Percentiles rank a stretch among this genome's conserved stretches.
Evolutionary conservation across 1,140 invertebrate species (phyloP).

Genomic region (Halesus radiatus): DNA sequence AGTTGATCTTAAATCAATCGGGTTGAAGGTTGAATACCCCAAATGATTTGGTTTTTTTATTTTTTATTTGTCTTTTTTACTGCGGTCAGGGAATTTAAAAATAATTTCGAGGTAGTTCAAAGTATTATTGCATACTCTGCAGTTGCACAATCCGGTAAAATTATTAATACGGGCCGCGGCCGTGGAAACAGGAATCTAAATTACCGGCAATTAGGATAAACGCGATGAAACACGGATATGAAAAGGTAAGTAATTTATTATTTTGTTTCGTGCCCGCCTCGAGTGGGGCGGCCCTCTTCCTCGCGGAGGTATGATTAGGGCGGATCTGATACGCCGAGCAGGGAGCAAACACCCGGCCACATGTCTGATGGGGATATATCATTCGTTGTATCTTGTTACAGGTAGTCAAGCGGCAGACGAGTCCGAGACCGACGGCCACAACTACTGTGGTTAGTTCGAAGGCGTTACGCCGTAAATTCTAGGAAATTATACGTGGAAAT

Average conservation of each 20-base stretch:
- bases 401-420: neutral
- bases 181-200: conserved; percentile 49
- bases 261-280: conserved; percentile 25
- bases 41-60: too few species aligned
- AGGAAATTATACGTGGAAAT: neutral
- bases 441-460: neutral
- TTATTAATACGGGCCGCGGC: conserved; percentile 31
- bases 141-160: too few species aligned
- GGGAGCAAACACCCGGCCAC: conserved; percentile 2
- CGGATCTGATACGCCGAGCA: neutral
- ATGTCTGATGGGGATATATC: conserved; percentile 24
- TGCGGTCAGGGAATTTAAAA: too few species aligned
- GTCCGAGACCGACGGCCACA: neutral
- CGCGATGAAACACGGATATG: conserved; percentile 55
- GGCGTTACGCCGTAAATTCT: neutral
- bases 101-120: too few species aligned
- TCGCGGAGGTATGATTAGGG: conserved; percentile 7
- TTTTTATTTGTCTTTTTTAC: too few species aligned
- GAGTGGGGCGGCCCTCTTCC: conserved; percentile 22
- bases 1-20: too few species aligned
- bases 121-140: too few species aligned
- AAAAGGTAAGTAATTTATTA: conserved; percentile 50
- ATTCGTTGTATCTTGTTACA: neutral
- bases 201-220: conserved; percentile 54
- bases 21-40: too few species aligned